Percentiles rank a stretch among this genome's conserved stretches.
Conservation (phyloP, 1,140 invertebrate species). For the Berghia stephanieae region DNA sequence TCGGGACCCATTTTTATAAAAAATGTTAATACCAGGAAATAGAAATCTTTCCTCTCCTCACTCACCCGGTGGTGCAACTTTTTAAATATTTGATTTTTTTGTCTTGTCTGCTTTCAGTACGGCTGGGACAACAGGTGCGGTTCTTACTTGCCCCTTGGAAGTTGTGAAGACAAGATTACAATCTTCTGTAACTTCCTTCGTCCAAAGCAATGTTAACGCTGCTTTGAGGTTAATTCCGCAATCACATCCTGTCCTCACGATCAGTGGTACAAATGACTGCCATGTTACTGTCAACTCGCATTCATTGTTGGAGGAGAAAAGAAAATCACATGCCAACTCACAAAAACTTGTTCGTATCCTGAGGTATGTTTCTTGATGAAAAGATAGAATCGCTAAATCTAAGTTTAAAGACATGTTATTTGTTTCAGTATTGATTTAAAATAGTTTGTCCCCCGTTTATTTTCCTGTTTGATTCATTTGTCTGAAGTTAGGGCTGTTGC, state of each 20-base stretch:
- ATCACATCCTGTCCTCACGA: conserved; percentile 20
- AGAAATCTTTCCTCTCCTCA: neutral
- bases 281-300: conserved; percentile 27
- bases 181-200: conserved; percentile 75
- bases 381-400: too few species aligned
- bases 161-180: conserved; percentile 98
- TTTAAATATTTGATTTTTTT: conserved; percentile 22
- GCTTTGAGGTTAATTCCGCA: conserved; percentile 15
- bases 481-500: too few species aligned
- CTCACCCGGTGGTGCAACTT: neutral
- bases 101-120: conserved; percentile 72
- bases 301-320: conserved; percentile 23
- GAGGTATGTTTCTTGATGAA: conserved; percentile 18
- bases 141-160: conserved; percentile 97
- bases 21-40: neutral
- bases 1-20: neutral
- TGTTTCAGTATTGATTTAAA: too few species aligned
- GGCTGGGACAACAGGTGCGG: conserved; percentile 94
- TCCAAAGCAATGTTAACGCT: conserved; percentile 36
- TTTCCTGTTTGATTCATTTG: too few species aligned
- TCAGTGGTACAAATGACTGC: conserved; percentile 26
- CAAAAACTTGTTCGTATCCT: conserved; percentile 37
- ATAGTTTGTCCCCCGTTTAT: too few species aligned
- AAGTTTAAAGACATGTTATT: too few species aligned
- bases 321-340: neutral